Percentiles rank a stretch among this genome's conserved stretches.
Conservation (phyloP, 2,888 invertebrate genomes). For the Diogma glabrata region DNA sequence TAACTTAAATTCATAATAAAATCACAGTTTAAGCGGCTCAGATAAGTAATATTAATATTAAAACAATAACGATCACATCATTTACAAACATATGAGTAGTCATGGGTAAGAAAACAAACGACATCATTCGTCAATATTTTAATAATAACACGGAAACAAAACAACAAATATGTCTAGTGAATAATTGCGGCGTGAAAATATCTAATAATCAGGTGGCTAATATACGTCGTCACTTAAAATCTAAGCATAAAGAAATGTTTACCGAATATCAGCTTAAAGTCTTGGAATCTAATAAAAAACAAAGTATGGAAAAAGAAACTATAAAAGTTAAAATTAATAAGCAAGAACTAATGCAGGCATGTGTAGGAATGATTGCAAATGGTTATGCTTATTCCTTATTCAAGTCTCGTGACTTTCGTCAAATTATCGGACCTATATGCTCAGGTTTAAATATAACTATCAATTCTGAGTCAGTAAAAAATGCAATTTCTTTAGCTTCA, state of each 20-base stretch:
- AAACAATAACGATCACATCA: too few species aligned
- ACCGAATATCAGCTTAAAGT: neutral
- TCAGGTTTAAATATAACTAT: neutral
- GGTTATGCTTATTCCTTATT: too few species aligned
- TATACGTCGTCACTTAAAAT: neutral
- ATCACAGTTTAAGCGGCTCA: too few species aligned
- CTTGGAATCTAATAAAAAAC: neutral
- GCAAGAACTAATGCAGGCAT: neutral
- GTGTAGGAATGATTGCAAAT: neutral
- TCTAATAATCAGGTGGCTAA: neutral
- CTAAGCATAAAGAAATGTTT: neutral
- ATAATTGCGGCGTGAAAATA: neutral
- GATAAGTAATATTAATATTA: too few species aligned
- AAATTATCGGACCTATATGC: neutral
- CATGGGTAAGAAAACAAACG: neutral
- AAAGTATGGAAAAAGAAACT: neutral
- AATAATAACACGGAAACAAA: neutral
- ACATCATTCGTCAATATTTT: neutral
- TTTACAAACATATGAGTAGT: too few species aligned
- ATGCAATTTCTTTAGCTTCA: neutral
- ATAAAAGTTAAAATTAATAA: conserved; percentile 2
- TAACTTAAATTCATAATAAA: too few species aligned
- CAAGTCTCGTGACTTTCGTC: neutral
- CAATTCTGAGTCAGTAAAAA: neutral
- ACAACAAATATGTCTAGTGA: neutral